These are phyloP conservation scores for Oenanthe melanoleuca DNA, from an alignment of 2,113 vertebrate genomes.

Conservation along the genomic window DNA sequence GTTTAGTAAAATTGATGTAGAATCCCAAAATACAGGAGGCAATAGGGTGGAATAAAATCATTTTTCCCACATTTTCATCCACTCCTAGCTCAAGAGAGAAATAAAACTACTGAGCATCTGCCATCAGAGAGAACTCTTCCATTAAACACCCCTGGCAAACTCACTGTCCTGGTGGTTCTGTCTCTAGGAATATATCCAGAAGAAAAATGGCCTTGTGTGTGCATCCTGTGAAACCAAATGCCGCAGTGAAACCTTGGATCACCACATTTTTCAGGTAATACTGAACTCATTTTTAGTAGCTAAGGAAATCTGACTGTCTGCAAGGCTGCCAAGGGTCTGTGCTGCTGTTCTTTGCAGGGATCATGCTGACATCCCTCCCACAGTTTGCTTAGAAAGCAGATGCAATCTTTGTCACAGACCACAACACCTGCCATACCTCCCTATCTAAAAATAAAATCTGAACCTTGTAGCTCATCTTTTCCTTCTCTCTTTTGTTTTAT, in stretches of 20 bases:
- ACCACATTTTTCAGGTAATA: not conserved
- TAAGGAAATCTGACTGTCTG: not conserved
- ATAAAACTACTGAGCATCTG: not conserved
- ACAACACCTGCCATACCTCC: not conserved
- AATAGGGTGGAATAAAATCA: not conserved
- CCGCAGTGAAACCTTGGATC: not conserved
- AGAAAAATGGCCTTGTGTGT: not conserved
- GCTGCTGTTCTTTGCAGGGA: not conserved
- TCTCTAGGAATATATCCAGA: not conserved
- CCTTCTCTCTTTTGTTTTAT: not conserved
- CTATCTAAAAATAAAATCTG: slow-evolving; percentile 11
- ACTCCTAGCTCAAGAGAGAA: not conserved
- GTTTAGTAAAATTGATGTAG: not conserved
- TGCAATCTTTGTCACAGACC: slow-evolving; percentile 34
- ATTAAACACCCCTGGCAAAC: not conserved
- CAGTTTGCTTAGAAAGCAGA: slow-evolving; percentile 33
- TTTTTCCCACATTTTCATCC: not conserved
- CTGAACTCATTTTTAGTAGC: not conserved
- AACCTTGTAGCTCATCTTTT: not conserved
- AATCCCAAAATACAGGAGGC: not conserved
- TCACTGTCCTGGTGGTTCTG: not conserved
- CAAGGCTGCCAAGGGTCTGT: not conserved
- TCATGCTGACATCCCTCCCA: slow-evolving; percentile 16
- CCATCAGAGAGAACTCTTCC: not conserved
- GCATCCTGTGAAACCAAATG: not conserved